phyloP scores from a whole-genome alignment of 2,888 invertebrate species.

The Sabatieria punctata region DNA sequence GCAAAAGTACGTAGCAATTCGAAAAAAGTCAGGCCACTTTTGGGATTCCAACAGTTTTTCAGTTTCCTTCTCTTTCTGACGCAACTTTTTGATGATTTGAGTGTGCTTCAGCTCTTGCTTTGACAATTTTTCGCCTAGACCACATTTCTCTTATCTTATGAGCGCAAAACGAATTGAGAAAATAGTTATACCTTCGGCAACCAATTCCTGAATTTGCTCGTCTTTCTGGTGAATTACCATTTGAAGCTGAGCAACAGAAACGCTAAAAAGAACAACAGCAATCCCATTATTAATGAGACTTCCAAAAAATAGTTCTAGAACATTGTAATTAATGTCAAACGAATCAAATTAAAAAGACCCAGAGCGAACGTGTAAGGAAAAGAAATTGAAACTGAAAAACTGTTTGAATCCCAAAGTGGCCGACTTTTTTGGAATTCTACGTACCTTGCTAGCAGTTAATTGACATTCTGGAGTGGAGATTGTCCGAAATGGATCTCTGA shows the following conservation, averaged over 20 bases:
- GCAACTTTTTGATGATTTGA: conserved; percentile 80
- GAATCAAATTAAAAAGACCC: too few species aligned
- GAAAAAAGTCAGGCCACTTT: too few species aligned
- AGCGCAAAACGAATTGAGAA: neutral
- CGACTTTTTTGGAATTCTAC: conserved; percentile 12
- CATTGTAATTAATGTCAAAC: too few species aligned
- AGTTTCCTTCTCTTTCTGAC: conserved; percentile 74
- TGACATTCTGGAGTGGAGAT: conserved; percentile 37
- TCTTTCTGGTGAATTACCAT: conserved; percentile 61
- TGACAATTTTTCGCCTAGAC: conserved; percentile 69
- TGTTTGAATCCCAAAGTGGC: conserved; percentile 59
- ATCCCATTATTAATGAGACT: too few species aligned
- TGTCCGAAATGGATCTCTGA: conserved; percentile 66
- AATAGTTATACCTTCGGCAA: too few species aligned
- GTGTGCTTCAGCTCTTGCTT: conserved; percentile 79
- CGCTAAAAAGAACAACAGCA: conserved; percentile 8
- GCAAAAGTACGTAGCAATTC: too few species aligned
- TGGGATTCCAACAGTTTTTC: conserved; percentile 58
- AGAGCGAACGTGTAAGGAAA: too few species aligned
- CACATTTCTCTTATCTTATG: neutral
- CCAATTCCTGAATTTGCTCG: conserved; percentile 54
- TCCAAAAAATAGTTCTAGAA: too few species aligned
- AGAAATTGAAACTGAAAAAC: conserved; percentile 66
- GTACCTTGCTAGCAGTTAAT: neutral
- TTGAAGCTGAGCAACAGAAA: conserved; percentile 44